A percentile compares a stretch with the other conserved stretches of the same genome.
Conservation (phyloP, 2,113 vertebrate genomes). For the Sinocyclocheilus grahami region DNA sequence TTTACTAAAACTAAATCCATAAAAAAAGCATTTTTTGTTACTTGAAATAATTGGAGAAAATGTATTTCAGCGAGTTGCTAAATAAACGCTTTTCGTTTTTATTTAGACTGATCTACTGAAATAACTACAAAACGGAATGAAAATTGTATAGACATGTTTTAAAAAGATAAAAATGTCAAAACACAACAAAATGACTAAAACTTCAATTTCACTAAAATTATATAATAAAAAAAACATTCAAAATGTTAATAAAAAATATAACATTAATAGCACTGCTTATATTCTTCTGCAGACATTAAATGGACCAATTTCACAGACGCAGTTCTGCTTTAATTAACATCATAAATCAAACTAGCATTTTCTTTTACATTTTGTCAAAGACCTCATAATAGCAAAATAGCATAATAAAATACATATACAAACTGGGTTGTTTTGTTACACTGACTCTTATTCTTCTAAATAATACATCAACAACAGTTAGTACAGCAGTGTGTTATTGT, state of each 20-base stretch:
- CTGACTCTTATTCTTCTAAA: not conserved
- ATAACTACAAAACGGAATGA: not conserved
- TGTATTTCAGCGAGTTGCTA: not conserved
- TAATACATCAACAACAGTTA: not conserved
- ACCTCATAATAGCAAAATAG: not conserved
- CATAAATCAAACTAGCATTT: not conserved
- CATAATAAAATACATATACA: not conserved
- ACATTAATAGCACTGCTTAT: not conserved
- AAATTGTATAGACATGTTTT: not conserved
- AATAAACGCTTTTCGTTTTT: not conserved
- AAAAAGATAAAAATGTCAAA: not conserved
- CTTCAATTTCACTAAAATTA: not conserved
- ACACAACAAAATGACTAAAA: not conserved
- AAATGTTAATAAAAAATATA: not conserved
- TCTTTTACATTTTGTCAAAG: not conserved
- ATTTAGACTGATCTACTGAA: not conserved
- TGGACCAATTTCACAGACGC: not conserved
- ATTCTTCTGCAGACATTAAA: not conserved
- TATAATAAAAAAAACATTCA: not conserved
- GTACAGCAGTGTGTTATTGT: not conserved
- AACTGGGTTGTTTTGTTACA: not conserved
- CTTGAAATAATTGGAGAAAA: not conserved
- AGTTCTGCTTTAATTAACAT: conserved; percentile 15
- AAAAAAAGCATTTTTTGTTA: too few species aligned
- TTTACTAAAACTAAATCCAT: too few species aligned